Percentiles rank a stretch among this genome's conserved stretches.
Evolutionary conservation across 2,797 vertebrate genomes (phyloP).

Genomic region (Oreochromis mossambicus): DNA sequence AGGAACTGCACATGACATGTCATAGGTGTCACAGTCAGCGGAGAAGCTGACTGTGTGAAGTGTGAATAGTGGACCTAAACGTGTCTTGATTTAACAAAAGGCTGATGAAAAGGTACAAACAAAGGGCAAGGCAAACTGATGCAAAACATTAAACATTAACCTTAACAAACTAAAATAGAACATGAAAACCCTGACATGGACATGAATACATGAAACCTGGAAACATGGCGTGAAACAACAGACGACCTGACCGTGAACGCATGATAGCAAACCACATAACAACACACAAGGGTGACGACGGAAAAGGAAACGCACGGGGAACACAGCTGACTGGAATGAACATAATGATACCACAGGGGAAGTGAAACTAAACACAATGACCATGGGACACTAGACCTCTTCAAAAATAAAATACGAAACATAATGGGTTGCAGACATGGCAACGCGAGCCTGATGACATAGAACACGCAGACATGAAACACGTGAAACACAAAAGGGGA

Average conservation of each 20-base stretch:
- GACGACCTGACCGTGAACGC: rapidly evolving
- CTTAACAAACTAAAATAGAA: not conserved
- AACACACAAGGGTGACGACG: not conserved
- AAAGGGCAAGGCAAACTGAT: not conserved
- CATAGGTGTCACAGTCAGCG: too few species aligned
- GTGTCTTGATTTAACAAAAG: too few species aligned
- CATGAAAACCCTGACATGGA: not conserved
- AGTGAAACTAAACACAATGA: not conserved
- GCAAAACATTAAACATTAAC: not conserved
- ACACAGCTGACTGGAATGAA: not conserved
- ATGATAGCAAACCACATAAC: not conserved
- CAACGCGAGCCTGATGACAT: not conserved
- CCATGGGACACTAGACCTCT: not conserved
- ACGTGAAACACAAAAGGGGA: not conserved
- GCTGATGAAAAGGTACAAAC: too few species aligned
- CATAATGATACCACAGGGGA: not conserved
- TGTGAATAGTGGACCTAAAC: too few species aligned
- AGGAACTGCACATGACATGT: too few species aligned
- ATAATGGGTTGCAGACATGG: not conserved
- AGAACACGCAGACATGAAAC: not conserved
- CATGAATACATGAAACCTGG: not conserved
- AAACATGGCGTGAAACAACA: not conserved
- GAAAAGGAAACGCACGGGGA: not conserved
- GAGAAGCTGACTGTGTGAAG: too few species aligned
- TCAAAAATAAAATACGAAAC: not conserved